Conservation (phyloP, 2,888 invertebrate genomes). For the Biston stratarius region DNA sequence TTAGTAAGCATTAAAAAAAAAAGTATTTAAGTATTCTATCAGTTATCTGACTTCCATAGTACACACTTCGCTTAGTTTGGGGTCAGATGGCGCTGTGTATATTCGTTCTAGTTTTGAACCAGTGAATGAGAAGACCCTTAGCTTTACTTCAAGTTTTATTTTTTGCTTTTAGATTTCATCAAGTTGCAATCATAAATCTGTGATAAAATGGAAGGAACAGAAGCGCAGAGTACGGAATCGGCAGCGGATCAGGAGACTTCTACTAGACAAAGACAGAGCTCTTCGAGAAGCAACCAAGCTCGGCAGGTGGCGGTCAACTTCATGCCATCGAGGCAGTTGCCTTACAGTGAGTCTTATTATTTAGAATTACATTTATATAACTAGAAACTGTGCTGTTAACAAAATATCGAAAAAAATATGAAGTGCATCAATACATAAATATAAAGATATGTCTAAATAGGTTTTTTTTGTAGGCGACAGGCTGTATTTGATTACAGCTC, state of each 20-base stretch:
- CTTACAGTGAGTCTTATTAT: constrained; percentile 64
- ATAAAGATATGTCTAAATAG: no score
- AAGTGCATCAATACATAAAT: no score
- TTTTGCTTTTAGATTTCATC: background rate
- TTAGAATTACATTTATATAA: background rate
- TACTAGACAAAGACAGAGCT: constrained; percentile 54
- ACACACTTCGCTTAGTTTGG: no score
- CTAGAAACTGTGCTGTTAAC: background rate
- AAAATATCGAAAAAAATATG: no score
- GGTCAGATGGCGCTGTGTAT: no score
- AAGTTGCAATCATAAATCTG: background rate
- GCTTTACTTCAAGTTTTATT: background rate
- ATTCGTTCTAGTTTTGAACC: no score
- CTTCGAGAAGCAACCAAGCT: constrained; percentile 68
- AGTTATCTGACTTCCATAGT: no score
- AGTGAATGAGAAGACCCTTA: no score
- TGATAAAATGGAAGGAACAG: constrained; percentile 9
- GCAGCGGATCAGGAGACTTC: background rate
- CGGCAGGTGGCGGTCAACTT: constrained; percentile 79
- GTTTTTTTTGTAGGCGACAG: no score
- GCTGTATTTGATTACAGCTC: no score
- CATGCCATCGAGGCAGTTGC: constrained; percentile 78
- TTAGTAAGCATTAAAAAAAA: no score
- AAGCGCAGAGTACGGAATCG: constrained; percentile 1
- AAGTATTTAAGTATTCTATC: no score